Percentiles rank a stretch among this genome's conserved stretches.
These are phyloP conservation scores for Nomada ferruginata DNA, from an alignment of 2,888 invertebrate genomes.

Conservation along the genomic window DNA sequence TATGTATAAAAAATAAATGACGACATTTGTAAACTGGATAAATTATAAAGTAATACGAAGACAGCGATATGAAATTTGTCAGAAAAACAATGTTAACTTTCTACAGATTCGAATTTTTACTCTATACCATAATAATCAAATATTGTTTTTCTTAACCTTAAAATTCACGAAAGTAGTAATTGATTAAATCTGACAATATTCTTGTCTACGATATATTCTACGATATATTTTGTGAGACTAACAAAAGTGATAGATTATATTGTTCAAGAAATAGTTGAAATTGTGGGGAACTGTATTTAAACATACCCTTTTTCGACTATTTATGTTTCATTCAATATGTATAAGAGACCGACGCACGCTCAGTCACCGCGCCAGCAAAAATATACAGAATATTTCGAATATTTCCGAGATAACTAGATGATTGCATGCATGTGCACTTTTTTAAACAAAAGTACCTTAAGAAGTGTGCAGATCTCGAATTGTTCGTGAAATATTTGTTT, in stretches of 20 bases:
- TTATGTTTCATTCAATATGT: conserved; percentile 7
- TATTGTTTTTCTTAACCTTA: not conserved
- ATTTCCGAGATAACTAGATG: not conserved
- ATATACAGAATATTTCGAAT: not conserved
- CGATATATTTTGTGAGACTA: too few species aligned
- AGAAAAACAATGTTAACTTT: not conserved
- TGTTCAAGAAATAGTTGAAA: not conserved
- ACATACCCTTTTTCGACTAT: conserved; percentile 1
- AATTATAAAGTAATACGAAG: not conserved
- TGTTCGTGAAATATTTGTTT: conserved; percentile 66
- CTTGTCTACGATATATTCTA: not conserved
- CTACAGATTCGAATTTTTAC: not conserved
- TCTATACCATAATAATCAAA: not conserved
- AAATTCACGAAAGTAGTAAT: not conserved
- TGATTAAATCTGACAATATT: not conserved
- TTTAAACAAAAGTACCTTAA: conserved; percentile 71
- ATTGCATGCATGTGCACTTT: not conserved
- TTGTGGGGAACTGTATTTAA: not conserved
- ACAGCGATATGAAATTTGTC: too few species aligned
- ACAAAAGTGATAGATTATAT: not conserved
- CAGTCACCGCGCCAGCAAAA: conserved; percentile 3
- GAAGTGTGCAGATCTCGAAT: conserved; percentile 75
- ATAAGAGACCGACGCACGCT: conserved; percentile 10
- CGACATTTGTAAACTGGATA: too few species aligned
- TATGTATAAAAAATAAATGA: too few species aligned